phyloP scores from a whole-genome alignment of 2,113 vertebrate genomes.

The Sebastes fasciatus region DNA sequence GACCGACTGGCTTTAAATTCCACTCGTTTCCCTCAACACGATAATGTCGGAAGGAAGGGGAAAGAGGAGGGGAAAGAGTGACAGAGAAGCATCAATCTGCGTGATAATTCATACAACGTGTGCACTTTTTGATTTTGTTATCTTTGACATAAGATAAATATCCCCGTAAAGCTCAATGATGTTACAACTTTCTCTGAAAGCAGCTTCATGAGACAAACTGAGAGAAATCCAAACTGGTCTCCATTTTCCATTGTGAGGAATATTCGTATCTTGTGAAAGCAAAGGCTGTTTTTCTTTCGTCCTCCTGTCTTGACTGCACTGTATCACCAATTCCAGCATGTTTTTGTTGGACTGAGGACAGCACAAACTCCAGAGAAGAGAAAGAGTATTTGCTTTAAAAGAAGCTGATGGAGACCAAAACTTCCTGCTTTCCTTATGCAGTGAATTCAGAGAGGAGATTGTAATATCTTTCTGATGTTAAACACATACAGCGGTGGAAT shows the following conservation, averaged over 20 bases:
- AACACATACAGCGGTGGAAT: not conserved
- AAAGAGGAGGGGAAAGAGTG: not conserved
- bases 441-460: not conserved
- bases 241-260: constrained; percentile 43
- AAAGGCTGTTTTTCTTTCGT: constrained; percentile 57
- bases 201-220: not conserved
- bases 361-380: constrained; percentile 27
- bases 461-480: not conserved
- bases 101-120: not conserved
- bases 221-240: constrained; percentile 9
- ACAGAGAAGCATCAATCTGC: constrained; percentile 10
- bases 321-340: constrained; percentile 56
- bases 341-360: constrained; percentile 70
- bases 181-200: not conserved
- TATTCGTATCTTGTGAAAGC: constrained; percentile 67
- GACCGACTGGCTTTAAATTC: constrained; percentile 68
- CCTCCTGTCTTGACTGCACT: constrained; percentile 42
- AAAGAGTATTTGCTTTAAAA: constrained; percentile 33
- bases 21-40: constrained; percentile 60
- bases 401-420: constrained; percentile 49
- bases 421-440: constrained; percentile 30
- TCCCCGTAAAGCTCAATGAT: not conserved
- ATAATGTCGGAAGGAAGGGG: constrained; percentile 8
- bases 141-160: not conserved
- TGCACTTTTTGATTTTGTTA: constrained; percentile 5